Evolutionary conservation across 2,113 vertebrate species (phyloP), one percentile per base, ranked within the genome.

Genomic region (Hippocampus zosterae): DNA sequence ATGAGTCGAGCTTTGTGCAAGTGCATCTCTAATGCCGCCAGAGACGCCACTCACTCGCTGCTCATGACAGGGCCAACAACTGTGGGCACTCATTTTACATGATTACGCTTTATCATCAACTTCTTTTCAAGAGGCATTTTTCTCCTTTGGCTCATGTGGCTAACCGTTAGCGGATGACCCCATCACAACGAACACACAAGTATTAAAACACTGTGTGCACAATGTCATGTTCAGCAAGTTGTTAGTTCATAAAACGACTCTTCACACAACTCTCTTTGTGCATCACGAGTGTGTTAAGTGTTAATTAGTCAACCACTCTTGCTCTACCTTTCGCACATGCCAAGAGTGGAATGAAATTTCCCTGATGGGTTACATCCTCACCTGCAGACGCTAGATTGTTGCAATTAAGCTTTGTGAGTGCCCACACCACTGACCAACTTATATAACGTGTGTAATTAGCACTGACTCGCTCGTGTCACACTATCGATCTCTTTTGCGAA

Each of bases 391-490:
- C 65, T 75, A 68, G 78, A 50, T 23, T 71, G 60, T 75, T 73
- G 74, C 73, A 66, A 68, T 56, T 63, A 44, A 82, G 46, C 62
- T 68, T 59, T 50, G 23, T 18, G 67, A 77, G 64, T 70, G 63
- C 65, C 71, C 75, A 83, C 52, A 69, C 44, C 44, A 62, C 66
- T 57, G 68, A 71, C 1, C 1, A 59, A 74, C 69, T 41, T 72
- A 69, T 68, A 56, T 33, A 68, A 78, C 3, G 19, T 1, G 5
- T 50, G 56, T 84, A 76, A 86, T 83, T 69, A 70, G 27, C n/a
- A 12, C 12, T 19, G 63, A 67, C 55, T 63, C 56, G 23, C 27
- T 52, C 53, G 40, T 27, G 19, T 73, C 67, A 65, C 65, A 40
- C 33, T 19, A 50, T 67, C 53, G 21, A 66, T 76, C n/a, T 46